Evolutionary conservation across 2,797 vertebrate genomes (phyloP), one percentile per base, ranked within the genome.

Genomic region (Cynopterus sphinx): DNA sequence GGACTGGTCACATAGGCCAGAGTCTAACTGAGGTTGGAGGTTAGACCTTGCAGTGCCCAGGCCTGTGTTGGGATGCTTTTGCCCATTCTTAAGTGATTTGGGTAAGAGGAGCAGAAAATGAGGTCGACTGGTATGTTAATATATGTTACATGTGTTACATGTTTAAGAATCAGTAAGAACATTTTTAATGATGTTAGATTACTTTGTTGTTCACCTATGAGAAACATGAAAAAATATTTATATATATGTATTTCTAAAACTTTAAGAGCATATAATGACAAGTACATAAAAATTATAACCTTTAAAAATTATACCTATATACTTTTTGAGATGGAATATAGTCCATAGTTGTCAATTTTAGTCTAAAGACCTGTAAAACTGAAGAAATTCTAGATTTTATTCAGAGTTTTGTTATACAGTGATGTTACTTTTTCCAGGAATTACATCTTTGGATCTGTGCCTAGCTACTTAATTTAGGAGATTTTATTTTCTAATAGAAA

Each of bases 401-500:
- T 77, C 31, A 24, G 0, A 77, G 22, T 26, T 73, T 70, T 94
- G 31, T 71, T 49, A 77, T 4, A 21, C 31, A 65, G 3, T 22
- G 39, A 3, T 70, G 21, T 53, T 73, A 8, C 63, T 59, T 77
- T 67, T 57, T 51, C 16, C 31, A 70, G 46, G 55, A 90, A 39
- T 81, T 74, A n/a, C 12, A 49, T 73, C 39, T 94, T 86, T 81
- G 41, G 77, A 46, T 85, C 22, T 26, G 19, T 63, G 36, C 26
- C 21, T 46, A 8, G n/a, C 26, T 74, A 59, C 33, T 70, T 89
- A 90, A 61, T 86, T 74, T 92, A 16, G 85, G 51, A n/a, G 65
- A 28, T 79, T 92, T 81, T 95, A 11, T 92, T 95, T 82, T 70
- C 53, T 81, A 24, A 41, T n/a, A 46, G 75, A 68, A 81, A 81